Evolutionary conservation across 2,888 invertebrate species (phyloP), one percentile per base, ranked within the genome.

Genomic region (Proisotoma minuta): DNA sequence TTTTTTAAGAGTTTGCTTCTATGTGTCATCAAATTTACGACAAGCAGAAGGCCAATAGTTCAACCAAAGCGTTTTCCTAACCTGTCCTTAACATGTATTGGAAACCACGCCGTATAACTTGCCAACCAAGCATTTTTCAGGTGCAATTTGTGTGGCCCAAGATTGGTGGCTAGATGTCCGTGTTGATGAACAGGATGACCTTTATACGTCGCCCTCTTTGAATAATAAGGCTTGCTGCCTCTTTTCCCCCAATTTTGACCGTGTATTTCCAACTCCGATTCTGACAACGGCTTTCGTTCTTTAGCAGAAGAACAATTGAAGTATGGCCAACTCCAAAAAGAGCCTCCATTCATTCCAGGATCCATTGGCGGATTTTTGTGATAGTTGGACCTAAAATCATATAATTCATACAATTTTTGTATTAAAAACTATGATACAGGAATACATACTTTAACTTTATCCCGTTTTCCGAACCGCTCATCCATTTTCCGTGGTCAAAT

Each of bases 261-360:
- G 50, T 20, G 50, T 5, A 5, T 50, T 24, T 50, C 26, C 15
- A 54, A 20, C 22, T 54, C 39, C 8, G 23, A 24, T 39, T 54
- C 54, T 3, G 34, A 20, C 54, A 54, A 3, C 3, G 23, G 10
- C 24, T 54, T 54, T 10, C 22, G 40, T 8, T 54, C 12, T 29
- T 54, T 54, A 3, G 54, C 40, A 34, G 49, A 27, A 1, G 57
- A 43, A 43, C 71, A 71, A 23, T 66, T 62, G 54, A 68, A 69
- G 52, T 71, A 71, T 22, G 71, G 71, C 65, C 66, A 69, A 10
- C 68, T 66, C 66, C 68, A 71, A 26, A 61, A 59, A 10, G 62
- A 62, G 15, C 62, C 65, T 10, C 65, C 65, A 57, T 57, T 59
- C 65, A 65, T 65, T 56, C 62, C 62, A 5, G 59, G 26, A 40